These are phyloP conservation scores for Neosilurus mollespiculum DNA, from an alignment of 2,797 vertebrate genomes.

Conservation along the genomic window DNA sequence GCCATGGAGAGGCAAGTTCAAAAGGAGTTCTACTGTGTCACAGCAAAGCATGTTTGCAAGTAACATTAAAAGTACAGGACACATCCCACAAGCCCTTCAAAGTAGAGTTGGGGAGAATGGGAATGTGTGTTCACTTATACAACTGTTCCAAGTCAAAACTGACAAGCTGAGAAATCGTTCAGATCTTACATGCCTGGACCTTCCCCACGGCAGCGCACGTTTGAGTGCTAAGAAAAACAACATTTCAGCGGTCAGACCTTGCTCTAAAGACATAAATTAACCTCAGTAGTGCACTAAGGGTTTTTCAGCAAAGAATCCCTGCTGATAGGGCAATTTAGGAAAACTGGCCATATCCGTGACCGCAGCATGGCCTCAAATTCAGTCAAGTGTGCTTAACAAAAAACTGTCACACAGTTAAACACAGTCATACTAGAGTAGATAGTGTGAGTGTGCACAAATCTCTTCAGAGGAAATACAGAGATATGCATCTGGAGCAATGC, in stretches of 20 bases:
- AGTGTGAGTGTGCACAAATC: slow-evolving; percentile 36
- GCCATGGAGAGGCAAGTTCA: slow-evolving; percentile 33
- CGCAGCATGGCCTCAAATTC: slow-evolving; percentile 43
- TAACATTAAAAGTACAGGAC: slow-evolving; percentile 61
- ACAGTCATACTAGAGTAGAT: slow-evolving; percentile 36
- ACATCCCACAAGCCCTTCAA: slow-evolving; percentile 62
- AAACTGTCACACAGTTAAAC: slow-evolving; percentile 37
- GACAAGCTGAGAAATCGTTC: slow-evolving; percentile 68
- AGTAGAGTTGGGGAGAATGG: slow-evolving; percentile 37
- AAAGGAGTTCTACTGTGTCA: slow-evolving; percentile 54
- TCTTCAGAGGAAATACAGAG: slow-evolving; percentile 44
- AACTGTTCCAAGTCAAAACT: slow-evolving; percentile 64
- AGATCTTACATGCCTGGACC: slow-evolving; percentile 57
- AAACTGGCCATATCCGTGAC: slow-evolving; percentile 35
- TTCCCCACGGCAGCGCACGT: slow-evolving; percentile 65
- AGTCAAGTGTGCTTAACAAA: slow-evolving; percentile 42
- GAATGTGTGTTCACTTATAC: slow-evolving; percentile 65
- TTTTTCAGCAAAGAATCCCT: slow-evolving; percentile 17
- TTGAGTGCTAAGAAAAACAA: slow-evolving; percentile 71
- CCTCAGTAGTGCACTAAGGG: slow-evolving; percentile 8
- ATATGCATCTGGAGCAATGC: slow-evolving; percentile 45
- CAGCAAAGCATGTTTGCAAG: slow-evolving; percentile 48
- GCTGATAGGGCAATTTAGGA: slow-evolving; percentile 35
- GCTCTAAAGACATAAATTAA: slow-evolving; percentile 8
- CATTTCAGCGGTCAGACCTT: slow-evolving; percentile 62